Evolutionary conservation across 2,888 invertebrate genomes (phyloP), one percentile per base, ranked within the genome.

Genomic region (Meiosimyza platycephala): DNA sequence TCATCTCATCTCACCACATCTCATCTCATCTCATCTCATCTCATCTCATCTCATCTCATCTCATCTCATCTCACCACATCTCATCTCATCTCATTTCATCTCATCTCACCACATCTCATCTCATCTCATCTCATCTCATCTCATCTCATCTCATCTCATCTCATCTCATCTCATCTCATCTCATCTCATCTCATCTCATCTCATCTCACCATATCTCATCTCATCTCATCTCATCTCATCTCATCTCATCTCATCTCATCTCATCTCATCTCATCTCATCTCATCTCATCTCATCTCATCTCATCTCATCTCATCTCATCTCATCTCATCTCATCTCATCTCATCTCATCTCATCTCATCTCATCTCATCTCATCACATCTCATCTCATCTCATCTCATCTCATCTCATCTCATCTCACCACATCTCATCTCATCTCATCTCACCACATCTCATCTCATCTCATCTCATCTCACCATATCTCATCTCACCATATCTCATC

Each of bases 11-110:
- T 22, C 51, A 18, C 64, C 28, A 18, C 51, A 6, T 50, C 50
- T 64, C 51, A 16, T 18, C 51, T 51, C 18, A 50, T 50, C 51
- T 51, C 18, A 51, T 50, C 51, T 64, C 51, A 48, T 6, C 64
- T 64, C 50, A 48, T 6, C 64, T 64, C 50, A 60, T 15, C 60
- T 60, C 40, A 60, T 2, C 60, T 60, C 40, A 60, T 6, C 60
- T 60, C 40, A 60, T 33, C 60, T 33, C 40, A 60, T 33, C 60
- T 60, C 48, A 63, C 48, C 16, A 47, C 48, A 6, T 1, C 12
- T 22, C 13, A 18, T 22, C 11, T 59, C 33, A 55, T 2, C 55
- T 16, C 9, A 16, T 6, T 6, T 55, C 18, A 55, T 6, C 16
- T 16, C 18, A n/a, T 6, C 16, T 33, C 15, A 33, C 60, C 60